A percentile compares a stretch with the other conserved stretches of the same genome.
These are phyloP conservation scores for Eugnorisma glareosa DNA, from an alignment of 2,888 invertebrate species.

Conservation along the genomic window DNA sequence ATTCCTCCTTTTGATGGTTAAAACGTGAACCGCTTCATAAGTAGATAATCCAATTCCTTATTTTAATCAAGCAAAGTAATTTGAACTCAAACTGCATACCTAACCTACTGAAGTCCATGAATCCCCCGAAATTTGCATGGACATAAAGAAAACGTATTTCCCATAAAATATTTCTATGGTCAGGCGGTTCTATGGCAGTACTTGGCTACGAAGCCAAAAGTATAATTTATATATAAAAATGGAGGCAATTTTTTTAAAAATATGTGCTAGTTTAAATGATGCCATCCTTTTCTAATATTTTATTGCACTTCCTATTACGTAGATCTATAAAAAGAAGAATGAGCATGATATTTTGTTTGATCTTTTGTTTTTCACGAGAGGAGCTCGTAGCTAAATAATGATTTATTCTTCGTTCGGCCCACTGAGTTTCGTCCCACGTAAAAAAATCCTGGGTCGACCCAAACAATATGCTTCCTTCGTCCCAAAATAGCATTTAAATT, in stretches of 20 bases:
- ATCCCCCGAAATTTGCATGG: slow-evolving; percentile 12
- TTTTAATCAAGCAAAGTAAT: slow-evolving; percentile 26
- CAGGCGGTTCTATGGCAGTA: background rate
- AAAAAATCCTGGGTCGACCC: no score
- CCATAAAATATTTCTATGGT: slow-evolving; percentile 5
- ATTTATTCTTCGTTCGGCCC: no score
- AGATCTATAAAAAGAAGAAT: background rate
- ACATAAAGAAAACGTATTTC: background rate
- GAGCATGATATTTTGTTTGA: background rate
- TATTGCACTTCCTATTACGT: slow-evolving; percentile 41
- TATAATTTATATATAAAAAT: background rate
- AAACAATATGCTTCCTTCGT: no score
- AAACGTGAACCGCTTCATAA: slow-evolving; percentile 35
- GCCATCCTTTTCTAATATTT: slow-evolving; percentile 9
- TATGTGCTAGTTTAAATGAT: slow-evolving; percentile 22
- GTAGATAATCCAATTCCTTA: background rate
- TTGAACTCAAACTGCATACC: background rate
- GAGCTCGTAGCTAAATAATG: no score
- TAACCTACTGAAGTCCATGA: background rate
- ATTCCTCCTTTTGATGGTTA: slow-evolving; percentile 13
- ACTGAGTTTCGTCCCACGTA: no score
- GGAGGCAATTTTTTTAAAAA: background rate
- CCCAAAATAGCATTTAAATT: no score
- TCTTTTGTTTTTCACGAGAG: no score
- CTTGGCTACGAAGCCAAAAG: slow-evolving; percentile 28